Evolutionary conservation across 2,113 vertebrate species (phyloP).

Genomic region (Drymodes brunneopygia): DNA sequence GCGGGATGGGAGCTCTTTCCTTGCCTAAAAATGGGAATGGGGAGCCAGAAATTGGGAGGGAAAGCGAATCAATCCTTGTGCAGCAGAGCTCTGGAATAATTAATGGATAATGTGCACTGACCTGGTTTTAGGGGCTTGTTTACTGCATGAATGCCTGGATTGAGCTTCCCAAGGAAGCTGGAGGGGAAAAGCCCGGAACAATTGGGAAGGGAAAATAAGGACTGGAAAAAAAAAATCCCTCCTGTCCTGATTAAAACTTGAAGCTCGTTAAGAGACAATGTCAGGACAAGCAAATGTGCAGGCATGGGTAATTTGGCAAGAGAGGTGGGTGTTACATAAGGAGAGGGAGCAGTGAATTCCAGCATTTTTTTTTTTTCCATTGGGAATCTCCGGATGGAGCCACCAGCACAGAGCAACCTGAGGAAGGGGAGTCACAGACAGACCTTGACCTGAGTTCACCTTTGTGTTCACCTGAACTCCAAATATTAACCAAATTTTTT

Average conservation of each 20-base stretch:
- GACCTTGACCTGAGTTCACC: neutral
- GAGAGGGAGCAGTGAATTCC: neutral
- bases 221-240: neutral
- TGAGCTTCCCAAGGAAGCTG: neutral
- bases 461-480: neutral
- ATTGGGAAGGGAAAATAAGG: neutral
- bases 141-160: neutral
- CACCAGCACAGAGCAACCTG: neutral
- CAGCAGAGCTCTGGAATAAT: neutral
- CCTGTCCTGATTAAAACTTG: neutral
- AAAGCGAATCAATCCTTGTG: neutral
- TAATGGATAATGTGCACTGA: conserved; percentile 6
- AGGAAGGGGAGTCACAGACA: fast-evolving
- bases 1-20: neutral
- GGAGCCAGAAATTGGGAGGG: neutral
- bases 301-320: neutral
- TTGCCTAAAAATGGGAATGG: neutral
- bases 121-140: neutral
- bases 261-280: neutral
- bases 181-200: neutral
- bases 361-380: neutral
- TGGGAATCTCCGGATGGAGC: neutral
- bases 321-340: neutral
- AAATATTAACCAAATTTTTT: neutral
- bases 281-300: neutral